Base-by-base conservation (phyloP, 1,140 invertebrate genomes). In the Mizuhopecten yessoensis region DNA sequence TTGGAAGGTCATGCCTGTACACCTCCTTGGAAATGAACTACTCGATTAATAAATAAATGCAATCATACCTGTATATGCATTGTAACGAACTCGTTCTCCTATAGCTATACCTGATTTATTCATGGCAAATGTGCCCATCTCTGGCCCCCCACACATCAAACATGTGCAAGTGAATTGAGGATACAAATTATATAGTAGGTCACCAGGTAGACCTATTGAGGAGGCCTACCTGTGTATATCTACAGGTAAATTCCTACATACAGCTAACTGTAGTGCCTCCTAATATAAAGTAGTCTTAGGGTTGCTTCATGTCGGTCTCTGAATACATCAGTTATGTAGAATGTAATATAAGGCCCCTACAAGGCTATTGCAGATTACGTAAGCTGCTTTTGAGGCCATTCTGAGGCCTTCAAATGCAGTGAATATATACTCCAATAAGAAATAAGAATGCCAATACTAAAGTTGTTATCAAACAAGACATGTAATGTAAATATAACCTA, bases 101-200 rank as follows among this genome's bases (percentile, higher is more conserved):
- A 75, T n/a, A 29, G 2, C 9, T n/a, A 75, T n/a, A 29, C 0
- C 9, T 75, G 57, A 75, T n/a, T 75, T 75, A 75, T 75, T 75
- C 57, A 75, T 75, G 23, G 23, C 57, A n/a, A 75, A 75, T 75
- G 57, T 75, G 57, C 1, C 42, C 42, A 45, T 45, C 17, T 45
- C 42, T 45, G 42, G 42, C 57, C 57, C 57, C 57, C 57, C 57
- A 75, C 57, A 75, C n/a, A 75, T 75, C 3, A 29, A 29, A 75
- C 20, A 75, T 75, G 57, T 75, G 57, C 57, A 75, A 75, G 57
- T 75, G 57, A 29, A 75, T 75, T 75, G 57, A n/a, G 57, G 57
- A 75, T 9, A 75, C 17, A 45, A 45, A 45, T 75, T 29, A 75
- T 29, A 29, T n/a, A n/a, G n/a, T 3, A 75, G 57, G 57, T 75